Conservation (phyloP, 2,888 invertebrate genomes). For the Hemistola chrysoprasaria region DNA sequence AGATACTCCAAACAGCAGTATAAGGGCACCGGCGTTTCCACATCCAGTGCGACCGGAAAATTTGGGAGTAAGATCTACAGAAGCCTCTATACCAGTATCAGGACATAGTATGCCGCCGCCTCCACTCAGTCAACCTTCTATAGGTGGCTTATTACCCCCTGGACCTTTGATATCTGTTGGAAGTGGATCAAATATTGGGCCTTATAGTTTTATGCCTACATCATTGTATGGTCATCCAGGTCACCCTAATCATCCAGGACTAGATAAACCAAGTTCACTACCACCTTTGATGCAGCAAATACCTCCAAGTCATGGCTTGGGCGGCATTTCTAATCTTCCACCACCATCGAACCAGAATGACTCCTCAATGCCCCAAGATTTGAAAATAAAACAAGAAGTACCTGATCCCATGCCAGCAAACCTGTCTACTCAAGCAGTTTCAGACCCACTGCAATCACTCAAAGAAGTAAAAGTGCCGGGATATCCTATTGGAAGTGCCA, state of each 20-base stretch:
- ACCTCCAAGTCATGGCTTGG: slow-evolving; percentile 58
- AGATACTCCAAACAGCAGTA: slow-evolving; percentile 50
- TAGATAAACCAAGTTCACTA: slow-evolving; percentile 67
- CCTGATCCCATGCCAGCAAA: slow-evolving; percentile 77
- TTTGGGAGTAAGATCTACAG: slow-evolving; percentile 63
- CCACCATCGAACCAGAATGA: slow-evolving; percentile 63
- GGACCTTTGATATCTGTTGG: slow-evolving; percentile 84
- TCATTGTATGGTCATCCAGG: slow-evolving; percentile 66
- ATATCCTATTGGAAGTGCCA: slow-evolving; percentile 82
- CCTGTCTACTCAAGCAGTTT: slow-evolving; percentile 74
- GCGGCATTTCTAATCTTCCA: slow-evolving; percentile 55
- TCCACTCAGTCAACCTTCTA: slow-evolving; percentile 77
- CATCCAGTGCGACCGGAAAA: slow-evolving; percentile 68
- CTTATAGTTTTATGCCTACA: slow-evolving; percentile 84
- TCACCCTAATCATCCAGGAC: slow-evolving; percentile 58
- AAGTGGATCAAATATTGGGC: slow-evolving; percentile 78
- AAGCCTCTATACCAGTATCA: slow-evolving; percentile 58
- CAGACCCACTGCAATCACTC: slow-evolving; percentile 89
- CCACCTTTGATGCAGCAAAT: slow-evolving; percentile 68
- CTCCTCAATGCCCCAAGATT: slow-evolving; percentile 73
- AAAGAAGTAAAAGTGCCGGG: slow-evolving; percentile 91
- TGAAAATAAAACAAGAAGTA: slow-evolving; percentile 80
- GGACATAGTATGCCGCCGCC: slow-evolving; percentile 72
- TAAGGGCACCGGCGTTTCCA: slow-evolving; percentile 62
- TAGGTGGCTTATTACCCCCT: slow-evolving; percentile 81